Conservation (phyloP, 1,140 invertebrate genomes). For the Eriosoma lanigerum region DNA sequence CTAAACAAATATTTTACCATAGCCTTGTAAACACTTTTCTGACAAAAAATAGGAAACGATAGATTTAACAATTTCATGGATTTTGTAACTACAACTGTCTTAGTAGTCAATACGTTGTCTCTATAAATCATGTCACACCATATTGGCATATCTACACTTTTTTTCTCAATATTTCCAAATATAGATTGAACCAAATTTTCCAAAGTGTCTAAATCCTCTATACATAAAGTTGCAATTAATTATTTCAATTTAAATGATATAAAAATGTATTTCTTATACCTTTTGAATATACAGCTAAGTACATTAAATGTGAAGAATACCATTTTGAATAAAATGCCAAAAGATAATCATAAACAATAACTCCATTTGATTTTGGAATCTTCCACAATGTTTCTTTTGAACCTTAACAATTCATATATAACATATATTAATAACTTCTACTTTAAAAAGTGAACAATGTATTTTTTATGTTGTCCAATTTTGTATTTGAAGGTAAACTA, state of each 20-base stretch:
- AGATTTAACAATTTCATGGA: conserved; percentile 85
- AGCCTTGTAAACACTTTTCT: conserved; percentile 77
- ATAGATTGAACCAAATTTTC: conserved; percentile 75
- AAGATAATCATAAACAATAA: conserved; percentile 81
- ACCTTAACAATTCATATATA: conserved; percentile 65
- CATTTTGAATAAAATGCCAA: conserved; percentile 87
- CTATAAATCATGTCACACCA: conserved; percentile 84
- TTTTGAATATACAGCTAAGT: conserved; percentile 84
- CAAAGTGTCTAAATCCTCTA: conserved; percentile 84
- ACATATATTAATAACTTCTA: too few relatives aligned
- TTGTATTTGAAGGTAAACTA: too few relatives aligned
- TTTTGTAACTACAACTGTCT: conserved; percentile 80
- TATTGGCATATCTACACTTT: conserved; percentile 68
- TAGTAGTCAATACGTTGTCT: conserved; percentile 67
- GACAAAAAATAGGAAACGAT: conserved; percentile 86
- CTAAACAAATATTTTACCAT: conserved; percentile 56
- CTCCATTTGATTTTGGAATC: conserved; percentile 76
- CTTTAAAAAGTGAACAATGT: too few relatives aligned
- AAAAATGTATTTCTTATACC: conserved; percentile 60
- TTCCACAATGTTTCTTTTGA: conserved; percentile 79
- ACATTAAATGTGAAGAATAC: conserved; percentile 96
- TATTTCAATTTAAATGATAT: too few relatives aligned
- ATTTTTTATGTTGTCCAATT: too few relatives aligned
- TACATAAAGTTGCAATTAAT: too few relatives aligned
- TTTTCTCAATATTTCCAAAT: conserved; percentile 80